These are phyloP conservation scores for Bugulina stolonifera DNA, from an alignment of 2,888 invertebrate genomes.

Conservation along the genomic window DNA sequence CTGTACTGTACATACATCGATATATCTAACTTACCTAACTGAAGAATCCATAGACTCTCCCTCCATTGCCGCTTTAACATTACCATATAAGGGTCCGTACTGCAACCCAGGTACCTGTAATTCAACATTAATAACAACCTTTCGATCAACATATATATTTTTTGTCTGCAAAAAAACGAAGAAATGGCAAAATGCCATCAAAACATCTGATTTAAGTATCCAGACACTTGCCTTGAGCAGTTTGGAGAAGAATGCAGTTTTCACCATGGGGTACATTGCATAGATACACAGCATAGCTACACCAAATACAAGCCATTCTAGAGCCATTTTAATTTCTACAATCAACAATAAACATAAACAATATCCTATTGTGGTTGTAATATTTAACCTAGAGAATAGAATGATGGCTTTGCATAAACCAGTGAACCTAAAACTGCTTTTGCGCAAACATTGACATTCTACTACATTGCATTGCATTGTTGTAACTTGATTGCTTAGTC, in stretches of 20 bases:
- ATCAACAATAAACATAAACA: too few species aligned
- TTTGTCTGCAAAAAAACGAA: background rate
- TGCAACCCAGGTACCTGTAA: constrained; percentile 39
- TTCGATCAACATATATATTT: background rate
- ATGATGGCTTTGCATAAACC: too few species aligned
- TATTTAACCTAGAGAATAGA: too few species aligned
- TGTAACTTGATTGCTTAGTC: too few species aligned
- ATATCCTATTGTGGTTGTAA: too few species aligned
- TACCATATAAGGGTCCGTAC: constrained; percentile 38
- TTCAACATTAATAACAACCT: background rate
- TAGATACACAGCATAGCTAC: background rate
- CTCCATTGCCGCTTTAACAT: constrained; percentile 37
- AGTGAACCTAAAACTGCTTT: too few species aligned
- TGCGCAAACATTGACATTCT: too few species aligned
- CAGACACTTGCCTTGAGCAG: background rate
- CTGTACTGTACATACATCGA: too few species aligned
- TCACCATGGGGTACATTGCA: background rate
- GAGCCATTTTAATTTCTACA: too few species aligned
- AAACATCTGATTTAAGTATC: too few species aligned
- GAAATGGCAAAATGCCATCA: background rate
- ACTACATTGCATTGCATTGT: too few species aligned
- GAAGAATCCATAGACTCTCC: constrained; percentile 38
- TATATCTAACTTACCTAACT: constrained; percentile 36
- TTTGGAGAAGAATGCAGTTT: background rate
- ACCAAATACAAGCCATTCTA: background rate